A percentile compares a stretch with the other conserved stretches of the same genome.
Conservation (phyloP, 1,140 invertebrate species). For the Vollenhovia emeryi region DNA sequence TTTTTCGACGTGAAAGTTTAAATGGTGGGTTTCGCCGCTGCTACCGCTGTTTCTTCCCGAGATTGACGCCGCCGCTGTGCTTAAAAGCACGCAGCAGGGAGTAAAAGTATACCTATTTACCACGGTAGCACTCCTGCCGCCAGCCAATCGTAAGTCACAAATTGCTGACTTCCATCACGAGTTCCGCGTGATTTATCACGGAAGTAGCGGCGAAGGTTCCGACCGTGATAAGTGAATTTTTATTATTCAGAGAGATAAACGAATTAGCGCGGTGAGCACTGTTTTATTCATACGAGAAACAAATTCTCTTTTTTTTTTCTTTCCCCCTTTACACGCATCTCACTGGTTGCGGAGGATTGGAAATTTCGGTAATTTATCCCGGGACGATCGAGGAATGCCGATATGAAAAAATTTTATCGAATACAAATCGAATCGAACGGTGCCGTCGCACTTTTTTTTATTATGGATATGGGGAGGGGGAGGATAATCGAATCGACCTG, state of each 20-base stretch:
- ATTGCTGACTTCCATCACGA: slow-evolving; percentile 60
- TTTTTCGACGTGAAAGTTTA: slow-evolving; percentile 72
- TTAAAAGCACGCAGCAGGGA: slow-evolving; percentile 63
- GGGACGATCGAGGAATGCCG: slow-evolving; percentile 9
- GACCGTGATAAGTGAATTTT: slow-evolving; percentile 44
- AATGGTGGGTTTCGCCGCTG: slow-evolving; percentile 53
- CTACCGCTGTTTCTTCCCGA: slow-evolving; percentile 27
- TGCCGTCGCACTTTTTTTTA: slow-evolving; percentile 1
- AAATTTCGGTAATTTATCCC: slow-evolving; percentile 33
- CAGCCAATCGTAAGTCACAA: slow-evolving; percentile 60
- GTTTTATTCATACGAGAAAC: neutral
- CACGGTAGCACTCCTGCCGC: slow-evolving; percentile 17
- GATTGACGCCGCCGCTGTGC: slow-evolving; percentile 59
- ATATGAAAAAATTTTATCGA: slow-evolving; percentile 33
- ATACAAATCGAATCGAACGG: slow-evolving; percentile 14
- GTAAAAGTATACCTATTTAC: slow-evolving; percentile 58
- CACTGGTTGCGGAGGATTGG: neutral
- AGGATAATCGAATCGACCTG: slow-evolving; percentile 53
- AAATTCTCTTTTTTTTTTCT: neutral
- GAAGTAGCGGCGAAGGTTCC: slow-evolving; percentile 19
- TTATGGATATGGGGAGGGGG: slow-evolving; percentile 2
- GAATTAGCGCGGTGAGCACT: neutral
- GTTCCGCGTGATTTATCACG: slow-evolving; percentile 36
- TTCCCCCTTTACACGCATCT: neutral
- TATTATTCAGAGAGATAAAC: slow-evolving; percentile 39